Conservation (phyloP, 2,888 invertebrate genomes). For the Nomada goodeniana region DNA sequence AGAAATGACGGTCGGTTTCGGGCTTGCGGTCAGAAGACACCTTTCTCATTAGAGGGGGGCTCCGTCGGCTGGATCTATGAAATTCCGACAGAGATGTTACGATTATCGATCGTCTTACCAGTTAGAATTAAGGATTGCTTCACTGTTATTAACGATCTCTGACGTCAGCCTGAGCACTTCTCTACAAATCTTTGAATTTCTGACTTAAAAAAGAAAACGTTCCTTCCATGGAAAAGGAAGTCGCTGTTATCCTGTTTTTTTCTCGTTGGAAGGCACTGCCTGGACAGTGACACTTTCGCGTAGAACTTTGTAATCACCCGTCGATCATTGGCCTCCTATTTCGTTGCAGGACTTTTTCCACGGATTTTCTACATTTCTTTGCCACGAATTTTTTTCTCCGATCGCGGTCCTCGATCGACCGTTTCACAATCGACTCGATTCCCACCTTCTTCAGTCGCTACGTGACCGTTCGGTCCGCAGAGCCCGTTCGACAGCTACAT, state of each 20-base stretch:
- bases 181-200: too few relatives aligned
- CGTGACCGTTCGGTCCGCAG: conserved; percentile 66
- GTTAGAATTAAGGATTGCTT: neutral
- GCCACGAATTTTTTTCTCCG: conserved; percentile 39
- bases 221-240: too few relatives aligned
- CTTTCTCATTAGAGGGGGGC: conserved; percentile 67
- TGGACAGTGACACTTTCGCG: conserved; percentile 79
- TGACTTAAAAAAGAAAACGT: too few relatives aligned
- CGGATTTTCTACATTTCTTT: conserved; percentile 41
- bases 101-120: conserved; percentile 69
- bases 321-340: conserved; percentile 63
- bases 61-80: conserved; percentile 49
- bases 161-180: neutral
- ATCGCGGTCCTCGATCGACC: conserved; percentile 31
- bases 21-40: conserved; percentile 50
- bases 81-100: conserved; percentile 77
- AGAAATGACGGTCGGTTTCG: conserved; percentile 53
- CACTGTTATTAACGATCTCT: neutral
- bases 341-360: conserved; percentile 52
- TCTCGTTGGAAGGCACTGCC: conserved; percentile 82
- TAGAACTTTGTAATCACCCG: conserved; percentile 79
- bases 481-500: conserved; percentile 55
- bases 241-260: too few relatives aligned
- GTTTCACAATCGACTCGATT: conserved; percentile 61
- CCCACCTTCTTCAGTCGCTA: conserved; percentile 67